Base-by-base conservation (phyloP, 2,797 vertebrate genomes). In the Cyclura pinguis region DNA sequence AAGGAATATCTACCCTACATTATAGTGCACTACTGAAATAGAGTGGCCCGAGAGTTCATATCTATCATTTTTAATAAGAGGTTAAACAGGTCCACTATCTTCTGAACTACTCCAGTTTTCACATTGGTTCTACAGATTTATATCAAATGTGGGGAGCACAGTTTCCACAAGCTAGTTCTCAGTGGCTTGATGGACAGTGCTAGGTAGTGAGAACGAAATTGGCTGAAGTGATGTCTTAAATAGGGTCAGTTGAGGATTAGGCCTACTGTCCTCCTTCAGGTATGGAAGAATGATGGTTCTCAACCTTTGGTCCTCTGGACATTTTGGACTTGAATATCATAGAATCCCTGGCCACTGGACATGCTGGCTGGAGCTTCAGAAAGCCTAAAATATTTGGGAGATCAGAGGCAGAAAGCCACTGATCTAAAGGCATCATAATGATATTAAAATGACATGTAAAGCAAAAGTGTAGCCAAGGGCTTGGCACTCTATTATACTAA, bases 121-220 rank as follows among this genome's bases (percentile, higher is more conserved):
- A 82, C 3, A 80, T 1, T 1, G 24, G 86, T 9, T 16, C 32
- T 1, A 73, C 35, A 0, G 35, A 50, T 84, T 92, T 91, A 85
- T 88, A 6, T 20, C 87, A 24, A 88, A 18, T 80, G 64, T 86
- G 6, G 85, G 52, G 24, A 77, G n/a, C 8, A 38, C 62, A 59
- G 22, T 80, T 94, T 91, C 85, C 35, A 88, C 1, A 88, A 94
- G 85, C 92, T 88, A 89, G 24, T 72, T 92, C 13, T 38, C 91
- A 93, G 81, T 50, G 82, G 59, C 35, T 1, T 94, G 80, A 50
- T 69, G 62, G 74, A 62, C 84, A 91, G 91, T 9, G 20, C 84
- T 72, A 93, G 86, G 83, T 93, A 95, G 92, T 69, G 24, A 93
- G 92, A 90, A 93, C 94, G 95, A 93, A 94, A 57, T 92, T 89